Conservation (phyloP, 2,888 invertebrate species). For the Chloromyia formosa region DNA sequence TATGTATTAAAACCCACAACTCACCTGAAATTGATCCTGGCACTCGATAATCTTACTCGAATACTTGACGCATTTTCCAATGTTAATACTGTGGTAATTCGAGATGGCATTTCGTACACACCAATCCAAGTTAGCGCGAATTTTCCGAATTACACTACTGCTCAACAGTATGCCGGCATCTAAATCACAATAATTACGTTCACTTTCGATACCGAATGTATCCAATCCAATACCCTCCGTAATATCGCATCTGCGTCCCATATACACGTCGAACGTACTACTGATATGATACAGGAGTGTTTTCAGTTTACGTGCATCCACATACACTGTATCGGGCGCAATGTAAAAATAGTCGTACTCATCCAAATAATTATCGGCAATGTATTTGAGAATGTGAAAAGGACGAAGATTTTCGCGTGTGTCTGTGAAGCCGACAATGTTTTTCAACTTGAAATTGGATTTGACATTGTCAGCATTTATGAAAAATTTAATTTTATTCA, state of each 20-base stretch:
- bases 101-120: slow-evolving; percentile 88
- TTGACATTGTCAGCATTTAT: slow-evolving; percentile 70
- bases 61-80: slow-evolving; percentile 79
- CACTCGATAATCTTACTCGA: slow-evolving; percentile 63
- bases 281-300: slow-evolving; percentile 80
- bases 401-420: slow-evolving; percentile 78
- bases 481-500: slow-evolving; percentile 85
- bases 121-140: slow-evolving; percentile 85
- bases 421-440: slow-evolving; percentile 89
- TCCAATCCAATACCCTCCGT: slow-evolving; percentile 50
- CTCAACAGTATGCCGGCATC: slow-evolving; percentile 90
- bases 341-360: slow-evolving; percentile 94
- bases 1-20: no score
- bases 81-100: slow-evolving; percentile 82
- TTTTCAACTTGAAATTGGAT: slow-evolving; percentile 69
- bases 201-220: slow-evolving; percentile 56
- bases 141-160: slow-evolving; percentile 81
- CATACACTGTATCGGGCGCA: slow-evolving; percentile 83
- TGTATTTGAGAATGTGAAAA: slow-evolving; percentile 88
- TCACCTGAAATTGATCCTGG: slow-evolving; percentile 65
- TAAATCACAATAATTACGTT: slow-evolving; percentile 65
- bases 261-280: slow-evolving; percentile 84
- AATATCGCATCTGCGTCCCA: slow-evolving; percentile 69
- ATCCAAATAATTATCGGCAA: slow-evolving; percentile 87
- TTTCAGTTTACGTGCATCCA: slow-evolving; percentile 80